phyloP scores from a whole-genome alignment of 2,113 vertebrate species.

The Boulengerochromis microlepis region DNA sequence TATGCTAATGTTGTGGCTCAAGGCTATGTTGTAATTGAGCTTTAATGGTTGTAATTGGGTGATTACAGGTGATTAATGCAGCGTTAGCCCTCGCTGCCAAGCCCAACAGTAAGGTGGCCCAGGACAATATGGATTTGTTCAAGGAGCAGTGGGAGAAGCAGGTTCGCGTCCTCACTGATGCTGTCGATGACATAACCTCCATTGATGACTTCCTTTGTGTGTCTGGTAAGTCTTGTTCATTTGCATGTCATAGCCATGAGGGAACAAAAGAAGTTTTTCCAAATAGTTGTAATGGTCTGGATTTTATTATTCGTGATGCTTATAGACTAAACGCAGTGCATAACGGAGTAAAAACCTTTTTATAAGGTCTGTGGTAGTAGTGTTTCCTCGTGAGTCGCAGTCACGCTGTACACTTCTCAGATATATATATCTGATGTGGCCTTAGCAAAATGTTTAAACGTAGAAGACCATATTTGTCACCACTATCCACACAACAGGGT shows the following conservation, averaged over 20 bases:
- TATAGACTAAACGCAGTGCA: neutral
- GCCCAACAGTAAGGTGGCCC: slow-evolving; percentile 96
- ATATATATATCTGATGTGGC: neutral
- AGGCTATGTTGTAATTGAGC: slow-evolving; percentile 37
- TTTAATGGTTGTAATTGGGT: slow-evolving; percentile 61
- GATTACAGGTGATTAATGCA: slow-evolving; percentile 95
- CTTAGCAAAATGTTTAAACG: neutral
- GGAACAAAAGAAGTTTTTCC: neutral
- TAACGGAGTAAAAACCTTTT: neutral
- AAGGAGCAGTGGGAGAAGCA: slow-evolving; percentile 99
- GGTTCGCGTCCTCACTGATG: slow-evolving; percentile 92
- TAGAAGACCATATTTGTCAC: neutral
- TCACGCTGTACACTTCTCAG: neutral
- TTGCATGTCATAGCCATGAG: neutral
- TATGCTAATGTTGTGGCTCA: slow-evolving; percentile 41
- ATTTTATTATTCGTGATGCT: neutral
- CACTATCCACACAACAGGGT: neutral
- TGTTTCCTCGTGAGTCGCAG: neutral
- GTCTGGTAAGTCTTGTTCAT: slow-evolving; percentile 77
- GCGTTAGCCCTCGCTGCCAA: slow-evolving; percentile 96
- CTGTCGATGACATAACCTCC: slow-evolving; percentile 98
- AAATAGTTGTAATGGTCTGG: neutral
- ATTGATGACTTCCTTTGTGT: slow-evolving; percentile 98
- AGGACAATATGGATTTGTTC: slow-evolving; percentile 98
- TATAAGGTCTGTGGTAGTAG: neutral